Evolutionary conservation across 2,797 vertebrate species (phyloP).

Genomic region (Sandelia bainsii): DNA sequence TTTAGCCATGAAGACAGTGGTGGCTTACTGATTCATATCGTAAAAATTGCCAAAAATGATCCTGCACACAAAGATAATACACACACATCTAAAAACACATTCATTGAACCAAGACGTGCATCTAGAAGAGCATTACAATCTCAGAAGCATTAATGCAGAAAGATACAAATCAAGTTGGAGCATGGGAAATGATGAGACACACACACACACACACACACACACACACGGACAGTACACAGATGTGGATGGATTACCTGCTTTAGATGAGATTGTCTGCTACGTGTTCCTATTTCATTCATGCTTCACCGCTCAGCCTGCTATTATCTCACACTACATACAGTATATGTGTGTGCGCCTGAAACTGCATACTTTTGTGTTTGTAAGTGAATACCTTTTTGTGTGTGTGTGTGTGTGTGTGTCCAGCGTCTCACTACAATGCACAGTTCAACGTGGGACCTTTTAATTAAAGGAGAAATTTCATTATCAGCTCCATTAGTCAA

Average conservation of each 20-base stretch:
- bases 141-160: conserved; percentile 19
- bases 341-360: neutral
- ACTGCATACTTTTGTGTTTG: neutral
- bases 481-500: conserved; percentile 79
- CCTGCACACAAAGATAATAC: neutral
- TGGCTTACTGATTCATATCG: neutral
- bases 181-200: conserved; percentile 7
- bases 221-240: neutral
- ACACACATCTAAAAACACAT: neutral
- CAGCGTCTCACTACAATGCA: conserved; percentile 43
- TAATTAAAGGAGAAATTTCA: conserved; percentile 81
- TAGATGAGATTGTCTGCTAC: conserved; percentile 54
- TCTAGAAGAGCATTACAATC: neutral
- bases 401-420: conserved; percentile 17
- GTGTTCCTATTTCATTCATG: conserved; percentile 51
- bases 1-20: neutral
- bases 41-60: neutral
- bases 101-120: neutral
- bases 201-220: conserved; percentile 13
- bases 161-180: neutral
- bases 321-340: conserved; percentile 22
- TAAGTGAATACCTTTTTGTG: neutral
- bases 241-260: conserved; percentile 54
- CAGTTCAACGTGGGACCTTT: conserved; percentile 67
- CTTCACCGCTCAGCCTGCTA: conserved; percentile 26